Evolutionary conservation across 1,140 invertebrate genomes (phyloP).

Genomic region (Orchesella cincta): DNA sequence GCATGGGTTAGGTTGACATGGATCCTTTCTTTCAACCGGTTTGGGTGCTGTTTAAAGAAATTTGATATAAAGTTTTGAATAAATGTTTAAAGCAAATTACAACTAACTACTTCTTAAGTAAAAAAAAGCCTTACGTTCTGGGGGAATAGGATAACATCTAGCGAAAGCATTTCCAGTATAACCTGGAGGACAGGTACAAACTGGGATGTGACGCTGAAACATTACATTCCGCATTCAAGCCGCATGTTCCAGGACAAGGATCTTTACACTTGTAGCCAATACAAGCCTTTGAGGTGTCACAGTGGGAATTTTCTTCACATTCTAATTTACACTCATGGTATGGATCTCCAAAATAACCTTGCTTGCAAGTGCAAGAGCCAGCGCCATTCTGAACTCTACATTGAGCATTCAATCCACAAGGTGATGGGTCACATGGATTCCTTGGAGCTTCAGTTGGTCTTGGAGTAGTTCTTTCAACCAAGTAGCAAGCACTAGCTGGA

Average conservation of each 20-base stretch:
- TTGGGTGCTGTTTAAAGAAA: constrained; percentile 54
- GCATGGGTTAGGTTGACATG: constrained; percentile 75
- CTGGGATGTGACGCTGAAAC: constrained; percentile 63
- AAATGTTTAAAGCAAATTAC: no score
- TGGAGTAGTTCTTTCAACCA: constrained; percentile 38
- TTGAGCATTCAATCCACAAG: constrained; percentile 60
- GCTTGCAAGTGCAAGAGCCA: constrained; percentile 58
- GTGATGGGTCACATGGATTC: constrained; percentile 48
- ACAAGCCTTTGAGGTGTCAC: constrained; percentile 61
- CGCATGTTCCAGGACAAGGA: constrained; percentile 73
- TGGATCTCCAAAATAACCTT: constrained; percentile 67
- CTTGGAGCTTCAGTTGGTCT: constrained; percentile 14
- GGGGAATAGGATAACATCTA: no score
- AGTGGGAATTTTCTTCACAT: constrained; percentile 57
- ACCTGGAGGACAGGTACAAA: constrained; percentile 54
- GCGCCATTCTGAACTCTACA: constrained; percentile 53
- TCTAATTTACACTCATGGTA: constrained; percentile 49
- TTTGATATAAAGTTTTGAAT: constrained; percentile 54
- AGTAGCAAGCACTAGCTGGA: constrained; percentile 66
- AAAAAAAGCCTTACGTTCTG: no score
- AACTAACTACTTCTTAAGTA: no score
- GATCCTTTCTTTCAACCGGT: constrained; percentile 57
- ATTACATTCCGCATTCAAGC: constrained; percentile 64
- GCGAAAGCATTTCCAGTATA: constrained; percentile 54
- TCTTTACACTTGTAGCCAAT: constrained; percentile 69